Percentiles rank a stretch among this genome's conserved stretches.
phyloP scores from a whole-genome alignment of 2,888 invertebrate species.

The Eustalomyia histrio region DNA sequence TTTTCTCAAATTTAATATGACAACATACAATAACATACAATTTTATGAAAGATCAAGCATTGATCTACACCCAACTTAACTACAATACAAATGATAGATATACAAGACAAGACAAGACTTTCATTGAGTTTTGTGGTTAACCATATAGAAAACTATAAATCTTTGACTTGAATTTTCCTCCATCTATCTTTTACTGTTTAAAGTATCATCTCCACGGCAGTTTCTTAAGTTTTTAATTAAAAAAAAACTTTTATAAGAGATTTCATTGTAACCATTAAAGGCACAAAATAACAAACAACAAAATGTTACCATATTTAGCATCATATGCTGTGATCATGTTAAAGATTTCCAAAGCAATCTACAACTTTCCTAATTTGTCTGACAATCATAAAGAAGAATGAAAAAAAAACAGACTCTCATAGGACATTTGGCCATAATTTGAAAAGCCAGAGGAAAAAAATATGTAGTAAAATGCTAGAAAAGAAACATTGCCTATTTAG shows the following conservation, averaged over 20 bases:
- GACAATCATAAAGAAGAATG: constrained; percentile 17
- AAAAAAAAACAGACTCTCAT: constrained; percentile 22
- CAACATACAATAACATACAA: constrained; percentile 15
- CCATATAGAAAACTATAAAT: constrained; percentile 45
- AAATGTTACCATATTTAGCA: constrained; percentile 49
- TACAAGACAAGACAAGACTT: constrained; percentile 19
- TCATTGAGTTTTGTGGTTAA: constrained; percentile 54
- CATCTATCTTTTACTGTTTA: constrained; percentile 18
- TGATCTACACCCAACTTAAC: constrained; percentile 47
- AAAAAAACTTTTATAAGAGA: constrained; percentile 48
- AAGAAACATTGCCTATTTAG: constrained; percentile 17
- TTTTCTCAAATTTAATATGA: constrained; percentile 21
- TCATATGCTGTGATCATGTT: constrained; percentile 15
- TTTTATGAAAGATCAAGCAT: constrained; percentile 58
- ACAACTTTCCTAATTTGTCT: constrained; percentile 62
- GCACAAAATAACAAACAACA: constrained; percentile 8
- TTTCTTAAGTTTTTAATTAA: constrained; percentile 57
- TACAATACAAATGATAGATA: constrained; percentile 11
- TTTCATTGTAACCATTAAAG: constrained; percentile 51
- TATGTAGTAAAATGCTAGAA: neutral
- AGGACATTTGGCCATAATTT: constrained; percentile 35
- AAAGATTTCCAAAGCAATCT: constrained; percentile 31
- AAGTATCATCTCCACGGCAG: constrained; percentile 18
- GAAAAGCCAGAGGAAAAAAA: neutral
- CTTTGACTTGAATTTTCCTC: neutral